Conservation (phyloP, 2,797 vertebrate genomes). For the Sciurus vulgaris region DNA sequence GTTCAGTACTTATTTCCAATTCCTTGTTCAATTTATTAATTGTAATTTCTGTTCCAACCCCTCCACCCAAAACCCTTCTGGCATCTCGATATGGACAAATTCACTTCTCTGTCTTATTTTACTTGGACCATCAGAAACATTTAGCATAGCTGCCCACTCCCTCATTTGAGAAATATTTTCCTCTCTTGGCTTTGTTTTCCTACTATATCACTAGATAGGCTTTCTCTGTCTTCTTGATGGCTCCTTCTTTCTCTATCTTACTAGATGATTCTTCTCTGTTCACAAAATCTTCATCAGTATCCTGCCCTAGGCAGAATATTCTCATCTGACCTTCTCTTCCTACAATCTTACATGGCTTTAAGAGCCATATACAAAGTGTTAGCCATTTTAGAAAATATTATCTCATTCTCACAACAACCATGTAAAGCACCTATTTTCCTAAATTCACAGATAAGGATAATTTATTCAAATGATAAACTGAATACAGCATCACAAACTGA, state of each 20-base stretch:
- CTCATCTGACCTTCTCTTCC: neutral
- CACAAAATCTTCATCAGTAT: neutral
- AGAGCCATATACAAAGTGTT: neutral
- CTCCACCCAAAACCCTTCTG: neutral
- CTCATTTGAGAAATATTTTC: neutral
- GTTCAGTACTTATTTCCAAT: neutral
- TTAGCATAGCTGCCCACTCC: neutral
- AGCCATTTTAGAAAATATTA: constrained; percentile 7
- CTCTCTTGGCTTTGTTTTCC: constrained; percentile 38
- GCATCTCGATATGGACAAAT: neutral
- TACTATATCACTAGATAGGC: neutral
- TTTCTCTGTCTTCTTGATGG: neutral
- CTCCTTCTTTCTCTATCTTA: neutral
- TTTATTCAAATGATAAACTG: neutral
- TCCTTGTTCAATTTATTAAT: neutral
- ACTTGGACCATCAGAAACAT: constrained; percentile 1
- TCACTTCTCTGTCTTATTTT: neutral
- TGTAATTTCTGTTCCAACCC: neutral
- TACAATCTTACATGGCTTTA: neutral
- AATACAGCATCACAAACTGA: neutral
- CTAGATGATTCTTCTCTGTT: neutral
- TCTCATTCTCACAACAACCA: neutral
- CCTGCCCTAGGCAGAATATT: neutral
- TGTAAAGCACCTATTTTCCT: neutral
- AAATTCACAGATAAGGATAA: neutral